Evolutionary conservation across 2,797 vertebrate genomes (phyloP).

Genomic region (Ctenochaetus hawaiiensis): DNA sequence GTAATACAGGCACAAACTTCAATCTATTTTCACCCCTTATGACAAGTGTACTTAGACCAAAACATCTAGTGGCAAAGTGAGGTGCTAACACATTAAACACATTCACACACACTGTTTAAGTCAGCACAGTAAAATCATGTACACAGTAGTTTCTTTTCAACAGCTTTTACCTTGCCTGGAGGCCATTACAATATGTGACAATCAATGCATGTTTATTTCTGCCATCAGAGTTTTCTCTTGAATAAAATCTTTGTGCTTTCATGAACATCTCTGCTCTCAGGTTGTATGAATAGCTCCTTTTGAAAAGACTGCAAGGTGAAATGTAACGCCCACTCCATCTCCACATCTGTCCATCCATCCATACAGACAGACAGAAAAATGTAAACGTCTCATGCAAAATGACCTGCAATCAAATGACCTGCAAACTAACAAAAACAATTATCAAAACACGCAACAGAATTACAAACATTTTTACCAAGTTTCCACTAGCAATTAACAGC

Average conservation of each 20-base stretch:
- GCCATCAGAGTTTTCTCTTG: conserved; percentile 48
- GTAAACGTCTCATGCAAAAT: conserved; percentile 4
- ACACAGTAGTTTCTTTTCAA: conserved; percentile 45
- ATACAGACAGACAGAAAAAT: background rate
- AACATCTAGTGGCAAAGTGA: conserved; percentile 30
- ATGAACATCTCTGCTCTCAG: conserved; percentile 54
- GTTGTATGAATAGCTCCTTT: conserved; percentile 60
- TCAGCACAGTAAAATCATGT: conserved; percentile 33
- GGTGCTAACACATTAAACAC: background rate
- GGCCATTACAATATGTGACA: conserved; percentile 58
- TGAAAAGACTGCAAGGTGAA: conserved; percentile 72
- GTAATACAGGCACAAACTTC: no score
- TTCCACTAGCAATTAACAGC: conserved; percentile 25
- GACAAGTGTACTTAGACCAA: conserved; percentile 39
- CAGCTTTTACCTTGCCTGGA: conserved; percentile 40
- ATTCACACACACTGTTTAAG: conserved; percentile 20
- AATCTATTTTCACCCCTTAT: background rate
- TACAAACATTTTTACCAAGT: conserved; percentile 6
- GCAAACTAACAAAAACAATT: conserved; percentile 2
- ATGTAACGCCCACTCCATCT: conserved; percentile 45
- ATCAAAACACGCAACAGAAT: background rate
- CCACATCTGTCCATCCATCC: conserved; percentile 2
- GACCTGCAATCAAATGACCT: background rate
- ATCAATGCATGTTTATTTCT: conserved; percentile 51
- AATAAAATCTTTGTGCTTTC: conserved; percentile 64